Evolutionary conservation across 2,113 vertebrate species (phyloP), one percentile per base, ranked within the genome.

Genomic region (Sylvietta virens): DNA sequence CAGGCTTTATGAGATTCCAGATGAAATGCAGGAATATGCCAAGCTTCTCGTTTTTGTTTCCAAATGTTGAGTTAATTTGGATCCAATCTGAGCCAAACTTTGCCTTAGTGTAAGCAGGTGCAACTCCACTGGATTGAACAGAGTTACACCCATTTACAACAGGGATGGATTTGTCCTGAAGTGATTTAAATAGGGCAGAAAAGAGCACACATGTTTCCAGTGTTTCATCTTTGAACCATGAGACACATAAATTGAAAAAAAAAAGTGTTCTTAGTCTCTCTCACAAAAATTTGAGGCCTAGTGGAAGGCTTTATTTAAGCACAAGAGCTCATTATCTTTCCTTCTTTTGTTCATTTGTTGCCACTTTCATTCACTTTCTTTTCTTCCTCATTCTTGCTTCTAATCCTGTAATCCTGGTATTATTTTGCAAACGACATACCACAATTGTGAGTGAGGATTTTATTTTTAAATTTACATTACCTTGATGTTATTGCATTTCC

Each of bases 21-120:
- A 87, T 90, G 91, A 97, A 94, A 92, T 90, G 69, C 45, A 95
- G 35, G 50, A 57, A 70, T 88, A 89, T 80, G 87, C 87, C 84
- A 89, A 94, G 87, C 66, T 76, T 92, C 74, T 92, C 7, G 1
- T 91, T 85, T 91, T 88, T 85, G 62, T 90, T 95, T 92, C 94
- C 89, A 95, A 95, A 80, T 66, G 81, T 50, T 95, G 91, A 95
- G 58, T 92, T 96, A 90, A 93, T 95, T 76, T 95, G 88, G 90
- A 94, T 82, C 37, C 53, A 76, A 76, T 42, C 62, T 13, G 67
- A 94, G 93, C 87, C 95, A 96, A 87, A 90, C 73, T 80, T 92
- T 0, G 19, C 64, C 50, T 80, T 57, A 83, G 65, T 58, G 62
- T 73, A 87, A 95, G 87, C 93, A 96, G 95, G 96, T 96, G 91